Percentiles rank a stretch among this genome's conserved stretches.
These are phyloP conservation scores for Sycophaga agraensis DNA, from an alignment of 1,140 invertebrate species.

Conservation along the genomic window DNA sequence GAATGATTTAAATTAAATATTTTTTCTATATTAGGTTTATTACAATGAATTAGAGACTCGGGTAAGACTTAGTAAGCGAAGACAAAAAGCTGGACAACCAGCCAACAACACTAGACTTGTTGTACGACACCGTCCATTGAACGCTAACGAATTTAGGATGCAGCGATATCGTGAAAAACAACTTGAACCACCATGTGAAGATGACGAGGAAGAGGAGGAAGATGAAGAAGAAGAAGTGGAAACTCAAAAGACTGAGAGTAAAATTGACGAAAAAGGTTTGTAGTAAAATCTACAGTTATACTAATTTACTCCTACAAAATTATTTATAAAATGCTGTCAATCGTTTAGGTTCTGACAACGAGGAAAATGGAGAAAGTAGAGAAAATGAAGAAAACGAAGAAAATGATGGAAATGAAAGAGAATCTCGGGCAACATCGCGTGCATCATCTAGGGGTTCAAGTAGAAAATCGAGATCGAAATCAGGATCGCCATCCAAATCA, in stretches of 20 bases:
- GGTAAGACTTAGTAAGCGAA: conserved; percentile 86
- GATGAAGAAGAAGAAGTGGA: conserved; percentile 49
- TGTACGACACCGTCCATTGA: conserved; percentile 88
- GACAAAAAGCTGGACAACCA: conserved; percentile 74
- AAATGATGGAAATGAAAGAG: conserved; percentile 38
- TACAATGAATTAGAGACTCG: conserved; percentile 98
- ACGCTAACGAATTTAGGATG: conserved; percentile 81
- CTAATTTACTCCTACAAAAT: too few species aligned
- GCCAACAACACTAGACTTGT: conserved; percentile 81
- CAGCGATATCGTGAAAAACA: conserved; percentile 84
- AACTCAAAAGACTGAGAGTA: conserved; percentile 44
- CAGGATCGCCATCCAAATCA: conserved; percentile 35
- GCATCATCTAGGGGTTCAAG: conserved; percentile 41
- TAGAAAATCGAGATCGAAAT: conserved; percentile 33
- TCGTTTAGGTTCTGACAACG: conserved; percentile 26
- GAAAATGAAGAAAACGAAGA: conserved; percentile 31
- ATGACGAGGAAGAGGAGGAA: conserved; percentile 68
- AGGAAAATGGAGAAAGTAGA: conserved; percentile 30
- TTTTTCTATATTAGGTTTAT: conserved; percentile 62
- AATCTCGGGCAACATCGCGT: conserved; percentile 40
- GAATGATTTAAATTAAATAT: neutral
- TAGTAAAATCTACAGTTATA: neutral
- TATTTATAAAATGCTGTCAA: too few species aligned
- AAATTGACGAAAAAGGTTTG: conserved; percentile 45
- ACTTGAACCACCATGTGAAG: conserved; percentile 83